Evolutionary conservation across 35 echinoderm and acorn worm species (phyloP).

Genomic region (Acanthaster planci): DNA sequence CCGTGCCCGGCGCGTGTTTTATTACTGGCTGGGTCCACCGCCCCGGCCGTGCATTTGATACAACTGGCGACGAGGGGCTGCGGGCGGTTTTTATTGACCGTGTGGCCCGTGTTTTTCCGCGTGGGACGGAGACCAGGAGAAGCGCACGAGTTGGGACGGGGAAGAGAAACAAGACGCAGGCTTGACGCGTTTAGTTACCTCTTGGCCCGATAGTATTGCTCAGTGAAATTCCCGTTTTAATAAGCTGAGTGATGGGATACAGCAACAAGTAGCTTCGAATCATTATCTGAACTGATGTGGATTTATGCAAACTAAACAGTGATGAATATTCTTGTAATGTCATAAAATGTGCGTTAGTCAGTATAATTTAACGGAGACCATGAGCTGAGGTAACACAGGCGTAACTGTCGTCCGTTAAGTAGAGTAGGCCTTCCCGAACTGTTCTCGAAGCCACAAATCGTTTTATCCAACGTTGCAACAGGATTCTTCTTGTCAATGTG

Average conservation of each 20-base stretch:
- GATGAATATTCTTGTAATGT: too few relatives aligned
- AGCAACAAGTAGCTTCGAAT: neutral
- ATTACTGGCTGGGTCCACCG: neutral
- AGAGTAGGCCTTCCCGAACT: too few relatives aligned
- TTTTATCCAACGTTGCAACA: too few relatives aligned
- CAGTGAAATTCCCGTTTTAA: neutral
- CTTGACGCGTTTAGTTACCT: neutral
- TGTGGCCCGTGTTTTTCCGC: neutral
- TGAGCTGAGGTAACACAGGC: too few relatives aligned
- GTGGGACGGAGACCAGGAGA: neutral
- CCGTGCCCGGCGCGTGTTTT: neutral
- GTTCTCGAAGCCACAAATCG: too few relatives aligned
- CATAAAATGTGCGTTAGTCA: too few relatives aligned
- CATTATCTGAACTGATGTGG: too few relatives aligned
- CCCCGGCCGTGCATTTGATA: conserved; percentile 8
- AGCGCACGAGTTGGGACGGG: neutral
- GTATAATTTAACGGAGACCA: too few relatives aligned
- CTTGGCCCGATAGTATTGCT: neutral
- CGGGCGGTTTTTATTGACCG: conserved; percentile 19
- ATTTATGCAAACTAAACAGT: too few relatives aligned
- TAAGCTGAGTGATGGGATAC: neutral
- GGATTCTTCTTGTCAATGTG: too few relatives aligned
- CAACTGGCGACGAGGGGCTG: neutral
- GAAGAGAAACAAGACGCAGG: neutral
- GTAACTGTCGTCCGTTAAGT: too few relatives aligned